Base-by-base conservation (phyloP, 92 coral and sea anemone genomes). In the Actinostola sp. region DNA sequence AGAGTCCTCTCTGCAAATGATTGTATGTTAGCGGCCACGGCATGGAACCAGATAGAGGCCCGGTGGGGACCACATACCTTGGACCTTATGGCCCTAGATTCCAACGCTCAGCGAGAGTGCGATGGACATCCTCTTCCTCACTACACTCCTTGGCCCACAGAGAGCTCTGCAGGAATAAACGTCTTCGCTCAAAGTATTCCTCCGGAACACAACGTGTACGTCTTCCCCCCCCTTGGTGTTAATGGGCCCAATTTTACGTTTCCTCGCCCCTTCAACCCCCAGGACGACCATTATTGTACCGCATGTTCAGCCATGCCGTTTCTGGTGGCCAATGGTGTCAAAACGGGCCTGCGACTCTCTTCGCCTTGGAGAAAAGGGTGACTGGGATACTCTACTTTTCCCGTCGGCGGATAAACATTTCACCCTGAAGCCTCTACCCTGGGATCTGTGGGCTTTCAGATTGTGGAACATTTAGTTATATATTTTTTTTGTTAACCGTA, bases 251-350 rank as follows among this genome's bases (percentile, higher is more conserved):
- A 15, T 70, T 15, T 54, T 76, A 2, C 77, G 82, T 8, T 75
- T 75, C 51, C 53, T 82, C 21, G 56, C 48, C 28, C 49, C 77
- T 25, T 34, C 60, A 7, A 21, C 70, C 4, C 50, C 60, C 39
- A 54, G 23, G 6, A 44, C 67, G 36, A 75, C 87, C 29, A 59
- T 82, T 6, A 61, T 75, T 10, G 29, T 67, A 30, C 82, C 77
- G 35, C 71, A 66, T 33, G 30, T 67, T 2, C 61, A 25, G 9
- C 87, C 82, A 12, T 54, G 57, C 17, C 76, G 63, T 23, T 82
- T 66, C 54, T 79, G 82, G 86, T 85, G 90, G 85, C 91, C 86
- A 0, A 14, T 80, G 27, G 63, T 86, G 73, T 35, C 64, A 1
- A 42, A 64, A 31, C 76, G 63, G 0, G 70, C 83, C 21, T 26